Percentiles rank a stretch among this genome's conserved stretches.
Conservation (phyloP, 1,140 invertebrate genomes). For the Calephelis virginiensis region DNA sequence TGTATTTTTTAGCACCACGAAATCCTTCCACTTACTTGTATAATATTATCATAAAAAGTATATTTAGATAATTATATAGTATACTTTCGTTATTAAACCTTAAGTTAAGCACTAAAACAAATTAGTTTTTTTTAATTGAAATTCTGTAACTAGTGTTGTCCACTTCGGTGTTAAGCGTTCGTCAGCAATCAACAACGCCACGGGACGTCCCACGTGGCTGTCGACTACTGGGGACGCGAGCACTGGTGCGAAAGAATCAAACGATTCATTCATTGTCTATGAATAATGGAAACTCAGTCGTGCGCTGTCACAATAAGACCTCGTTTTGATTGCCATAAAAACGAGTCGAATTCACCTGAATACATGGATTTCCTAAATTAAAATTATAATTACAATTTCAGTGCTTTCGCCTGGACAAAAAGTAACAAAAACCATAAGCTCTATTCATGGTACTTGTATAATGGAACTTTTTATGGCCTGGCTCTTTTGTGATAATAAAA, state of each 20-base stretch:
- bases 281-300: slow-evolving; percentile 1
- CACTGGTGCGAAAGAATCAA: slow-evolving; percentile 44
- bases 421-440: neutral
- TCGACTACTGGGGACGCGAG: slow-evolving; percentile 38
- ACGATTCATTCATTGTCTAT: slow-evolving; percentile 11
- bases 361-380: slow-evolving; percentile 15
- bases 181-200: slow-evolving; percentile 56
- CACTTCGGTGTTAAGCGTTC: slow-evolving; percentile 54
- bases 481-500: neutral
- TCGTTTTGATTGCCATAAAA: slow-evolving; percentile 7
- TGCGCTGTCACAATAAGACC: neutral
- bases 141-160: slow-evolving; percentile 54
- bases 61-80: too few species aligned
- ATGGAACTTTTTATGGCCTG: neutral
- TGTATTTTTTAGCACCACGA: too few species aligned
- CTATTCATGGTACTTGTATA: neutral
- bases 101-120: too few species aligned
- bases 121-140: slow-evolving; percentile 29
- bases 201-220: slow-evolving; percentile 61
- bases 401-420: slow-evolving; percentile 24
- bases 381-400: slow-evolving; percentile 25
- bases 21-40: too few species aligned
- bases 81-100: too few species aligned
- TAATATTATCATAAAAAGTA: too few species aligned
- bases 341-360: slow-evolving; percentile 2